phyloP scores from a whole-genome alignment of 2,888 invertebrate genomes.

The Ectropis crepuscularia region DNA sequence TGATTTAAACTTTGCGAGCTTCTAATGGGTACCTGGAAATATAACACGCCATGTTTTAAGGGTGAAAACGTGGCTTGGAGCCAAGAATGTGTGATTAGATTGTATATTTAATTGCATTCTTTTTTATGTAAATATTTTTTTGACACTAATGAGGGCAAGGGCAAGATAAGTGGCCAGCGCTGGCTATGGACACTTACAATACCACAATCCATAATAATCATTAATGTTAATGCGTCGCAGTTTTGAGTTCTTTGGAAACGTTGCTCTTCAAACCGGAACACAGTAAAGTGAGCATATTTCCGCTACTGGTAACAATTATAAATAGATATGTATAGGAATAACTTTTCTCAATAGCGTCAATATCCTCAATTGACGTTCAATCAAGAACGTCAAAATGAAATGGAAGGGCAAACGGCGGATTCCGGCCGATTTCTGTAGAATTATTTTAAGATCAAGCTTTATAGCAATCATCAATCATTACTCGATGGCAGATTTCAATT shows the following conservation, averaged over 20 bases:
- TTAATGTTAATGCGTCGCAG: too few relatives aligned
- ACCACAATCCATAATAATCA: too few relatives aligned
- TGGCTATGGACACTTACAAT: too few relatives aligned
- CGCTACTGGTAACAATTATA: too few relatives aligned
- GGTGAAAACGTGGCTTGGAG: neutral
- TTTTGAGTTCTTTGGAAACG: too few relatives aligned
- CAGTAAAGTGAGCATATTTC: too few relatives aligned
- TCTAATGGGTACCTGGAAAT: neutral
- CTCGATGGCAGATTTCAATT: constrained; percentile 20
- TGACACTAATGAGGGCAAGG: too few relatives aligned
- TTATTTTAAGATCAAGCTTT: constrained; percentile 22
- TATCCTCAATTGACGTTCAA: constrained; percentile 8
- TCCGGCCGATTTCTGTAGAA: constrained; percentile 8
- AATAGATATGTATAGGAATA: neutral
- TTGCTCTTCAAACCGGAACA: too few relatives aligned
- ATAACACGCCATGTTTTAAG: neutral
- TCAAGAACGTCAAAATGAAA: constrained; percentile 12
- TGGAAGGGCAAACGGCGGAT: constrained; percentile 10
- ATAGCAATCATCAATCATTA: constrained; percentile 26
- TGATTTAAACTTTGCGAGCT: constrained; percentile 1
- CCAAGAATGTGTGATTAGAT: too few relatives aligned
- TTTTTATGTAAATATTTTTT: too few relatives aligned
- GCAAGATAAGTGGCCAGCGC: too few relatives aligned
- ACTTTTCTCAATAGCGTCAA: constrained; percentile 1
- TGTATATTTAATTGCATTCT: too few relatives aligned